Evolutionary conservation across 2,888 invertebrate genomes (phyloP), one percentile per base, ranked within the genome.

Genomic region (Eutolmus rufibarbis): DNA sequence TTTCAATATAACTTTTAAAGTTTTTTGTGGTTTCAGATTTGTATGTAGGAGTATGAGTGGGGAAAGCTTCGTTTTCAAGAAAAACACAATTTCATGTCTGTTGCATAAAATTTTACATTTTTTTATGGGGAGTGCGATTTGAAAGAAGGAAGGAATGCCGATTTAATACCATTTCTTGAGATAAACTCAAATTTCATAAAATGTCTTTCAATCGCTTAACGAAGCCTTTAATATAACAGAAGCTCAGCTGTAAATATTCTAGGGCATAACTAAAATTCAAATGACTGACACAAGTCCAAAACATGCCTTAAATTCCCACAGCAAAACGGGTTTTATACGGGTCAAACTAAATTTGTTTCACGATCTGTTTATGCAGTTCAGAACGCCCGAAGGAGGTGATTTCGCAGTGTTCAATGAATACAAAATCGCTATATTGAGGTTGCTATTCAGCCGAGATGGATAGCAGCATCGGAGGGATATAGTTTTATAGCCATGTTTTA

Each of bases 401-500:
- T 66, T 31, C 51, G 34, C 37, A 82, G 56, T 82, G 82, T 57
- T 57, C 82, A 82, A 82, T 82, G 82, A 82, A 82, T 82, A 66
- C 82, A 82, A 82, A 82, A 57, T 82, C 82, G 57, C 34, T 57
- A 81, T 56, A 56, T 81, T 28, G 43, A n/a, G 81, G 81, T 51
- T 51, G 31, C 81, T 16, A 56, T 81, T 81, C 31, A 56, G 19
- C 7, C 1, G 28, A 81, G 34, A 28, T 7, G 56, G 31, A 56
- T 28, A 51, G 8, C 5, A 51, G 78, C 43, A 56, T 51, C 34
- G 51, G 16, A 57, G n/a, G 23, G 82, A 82, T 82, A 37, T 82
- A 57, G 57, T 66, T 82, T 82, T 66, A 66, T 82, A 37, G 57
- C 12, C 82, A 82, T 82, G 82, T 82, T 82, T 82, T 82, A 82